Base-by-base conservation (phyloP, 1,140 invertebrate genomes). In the Dolichoris vasculosae region DNA sequence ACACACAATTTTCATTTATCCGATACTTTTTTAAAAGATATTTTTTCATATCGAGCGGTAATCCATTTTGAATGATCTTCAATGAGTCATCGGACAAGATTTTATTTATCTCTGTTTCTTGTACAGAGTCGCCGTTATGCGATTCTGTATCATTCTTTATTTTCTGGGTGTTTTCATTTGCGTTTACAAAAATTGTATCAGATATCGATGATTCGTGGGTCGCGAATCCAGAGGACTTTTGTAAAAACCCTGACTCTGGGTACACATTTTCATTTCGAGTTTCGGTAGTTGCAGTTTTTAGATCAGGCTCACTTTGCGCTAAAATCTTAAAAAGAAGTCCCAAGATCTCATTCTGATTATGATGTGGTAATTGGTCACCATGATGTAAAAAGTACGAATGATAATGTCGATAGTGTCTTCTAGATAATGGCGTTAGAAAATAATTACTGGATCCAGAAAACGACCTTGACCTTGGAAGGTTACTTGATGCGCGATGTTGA, bases 391-490 rank as follows among this genome's bases (percentile, higher is more conserved):
- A 38, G 35, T 9, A 48, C 17, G 48, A 30, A 30, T 64, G 82
- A 0, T 38, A n/a, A 48, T 59, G 48, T 4, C 23, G 75, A 26
- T 63, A 30, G 46, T 59, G 69, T 7, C 32, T 38, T 51, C 32
- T 71, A 30, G n/a, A 38, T n/a, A 51, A 48, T 7, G 26, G 23
- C 17, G 26, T n/a, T 11, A 43, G 30, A 35, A 3, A 30, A 43
- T 48, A 30, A 17, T 17, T 38, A 20, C 23, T 1, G 9, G 11
- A 38, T 17, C 40, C 82, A 8, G 38, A 51, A 26, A 76, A 32
- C 40, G 73, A 83, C 30, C 73, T 83, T 43, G 82, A 83, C n/a
- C 82, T 83, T 20, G 35, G 23, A 38, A 43, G 30, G 2, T 11
- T 51, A 0, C 38, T 48, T 1, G 35, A 30, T n/a, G n/a, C 8